Base-by-base conservation (phyloP, 2,888 invertebrate species). In the Aphodius granarius region DNA sequence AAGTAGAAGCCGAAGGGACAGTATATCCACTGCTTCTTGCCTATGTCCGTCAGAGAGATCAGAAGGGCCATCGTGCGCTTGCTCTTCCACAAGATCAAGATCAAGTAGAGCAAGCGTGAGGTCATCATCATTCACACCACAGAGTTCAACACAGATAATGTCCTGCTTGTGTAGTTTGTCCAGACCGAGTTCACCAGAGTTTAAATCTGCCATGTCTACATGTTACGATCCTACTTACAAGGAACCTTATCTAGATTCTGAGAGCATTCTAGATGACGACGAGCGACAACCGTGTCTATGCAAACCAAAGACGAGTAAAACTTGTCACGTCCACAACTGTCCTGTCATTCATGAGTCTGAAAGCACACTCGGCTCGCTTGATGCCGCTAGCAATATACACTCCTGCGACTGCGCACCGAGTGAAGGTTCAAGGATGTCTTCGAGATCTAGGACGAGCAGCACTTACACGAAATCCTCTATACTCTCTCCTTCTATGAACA, bases 211-310 rank as follows among this genome's bases (percentile, higher is more conserved):
- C 9, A 1, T 43, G 13, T 43, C 43, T 13, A 43, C 43, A 9
- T 43, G 43, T 13, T 43, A 43, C 13, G 43, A 43, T 43, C 43
- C 43, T 43, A 6, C 13, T 13, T 43, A 43, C 43, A 43, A 43
- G 43, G 43, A 43, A 3, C 43, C 43, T 13, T 18, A 19, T 19
- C 68, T 5, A 68, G 68, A 15, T n/a, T 68, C 68, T 3, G 68
- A 68, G 3, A 68, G 68, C 20, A 68, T 68, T 68, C 22, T 68
- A 2, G 68, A 68, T 15, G 21, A 68, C 21, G 68, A 68, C 19
- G 68, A 68, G 5, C 19, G 21, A 68, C 20, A 18, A 21, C 20
- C 20, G 20, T 19, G 9, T 2, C n/a, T 21, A 20, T 20, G 22
- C 9, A 68, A 68, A 18, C n/a, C 21, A n/a, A 68, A 9, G n/a